Percentiles rank a stretch among this genome's conserved stretches.
Evolutionary conservation across 1,140 invertebrate species (phyloP).

Genomic region (Rhagoletis pomonella): DNA sequence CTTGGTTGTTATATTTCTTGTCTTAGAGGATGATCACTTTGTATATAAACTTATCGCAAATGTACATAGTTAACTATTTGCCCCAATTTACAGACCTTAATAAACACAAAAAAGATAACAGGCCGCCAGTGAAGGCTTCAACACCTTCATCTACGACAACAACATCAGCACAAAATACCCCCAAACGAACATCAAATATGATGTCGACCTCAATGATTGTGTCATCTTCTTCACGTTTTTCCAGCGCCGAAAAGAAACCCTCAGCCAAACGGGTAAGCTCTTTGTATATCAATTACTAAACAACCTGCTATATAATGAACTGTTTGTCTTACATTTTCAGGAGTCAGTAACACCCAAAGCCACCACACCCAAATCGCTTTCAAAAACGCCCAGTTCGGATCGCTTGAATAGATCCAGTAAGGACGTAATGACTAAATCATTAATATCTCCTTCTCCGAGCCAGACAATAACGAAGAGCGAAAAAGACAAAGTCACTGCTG

Average conservation of each 20-base stretch:
- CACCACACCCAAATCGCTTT: conserved; percentile 69
- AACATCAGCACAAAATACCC: conserved; percentile 71
- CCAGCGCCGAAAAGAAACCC: conserved; percentile 76
- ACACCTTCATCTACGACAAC: conserved; percentile 63
- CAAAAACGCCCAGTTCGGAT: conserved; percentile 69
- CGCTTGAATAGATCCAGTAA: conserved; percentile 67
- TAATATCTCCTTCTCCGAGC: conserved; percentile 33
- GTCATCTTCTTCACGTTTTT: conserved; percentile 67
- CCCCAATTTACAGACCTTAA: conserved; percentile 72
- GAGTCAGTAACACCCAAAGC: conserved; percentile 67
- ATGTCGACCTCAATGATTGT: conserved; percentile 73
- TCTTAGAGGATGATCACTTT: neutral
- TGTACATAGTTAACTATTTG: neutral
- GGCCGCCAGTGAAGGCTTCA: conserved; percentile 69
- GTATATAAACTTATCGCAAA: neutral
- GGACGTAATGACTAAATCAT: conserved; percentile 61
- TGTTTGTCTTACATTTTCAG: conserved; percentile 55
- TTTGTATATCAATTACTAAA: conserved; percentile 21
- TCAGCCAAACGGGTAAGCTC: conserved; percentile 76
- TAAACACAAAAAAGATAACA: conserved; percentile 70
- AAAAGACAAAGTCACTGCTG: conserved; percentile 56
- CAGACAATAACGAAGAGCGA: conserved; percentile 54
- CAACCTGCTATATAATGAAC: neutral
- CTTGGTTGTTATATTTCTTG: conserved; percentile 44
- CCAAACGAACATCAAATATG: conserved; percentile 71